A percentile compares a stretch with the other conserved stretches of the same genome.
Conservation (phyloP, 2,888 invertebrate genomes). For the Cephus runcator region DNA sequence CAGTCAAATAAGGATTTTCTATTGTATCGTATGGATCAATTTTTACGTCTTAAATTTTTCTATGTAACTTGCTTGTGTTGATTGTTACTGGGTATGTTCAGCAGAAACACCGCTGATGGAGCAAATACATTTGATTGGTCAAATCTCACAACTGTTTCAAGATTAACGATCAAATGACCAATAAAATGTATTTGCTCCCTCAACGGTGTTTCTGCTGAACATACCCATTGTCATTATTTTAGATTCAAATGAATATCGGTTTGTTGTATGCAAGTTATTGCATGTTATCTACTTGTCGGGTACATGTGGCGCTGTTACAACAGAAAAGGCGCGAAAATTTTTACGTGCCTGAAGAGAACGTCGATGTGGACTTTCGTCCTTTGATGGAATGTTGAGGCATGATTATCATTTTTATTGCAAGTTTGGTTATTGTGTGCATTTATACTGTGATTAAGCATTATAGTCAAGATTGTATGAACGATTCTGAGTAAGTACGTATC, state of each 20-base stretch:
- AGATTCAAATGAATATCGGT: not conserved
- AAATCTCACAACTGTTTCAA: too few relatives aligned
- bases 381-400: slow-evolving; percentile 1
- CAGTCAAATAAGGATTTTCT: not conserved
- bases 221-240: not conserved
- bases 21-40: not conserved
- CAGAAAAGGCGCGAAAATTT: not conserved
- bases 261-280: not conserved
- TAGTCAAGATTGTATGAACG: not conserved
- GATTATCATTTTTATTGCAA: slow-evolving; percentile 8
- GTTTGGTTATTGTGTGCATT: slow-evolving; percentile 3
- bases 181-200: too few relatives aligned
- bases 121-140: too few relatives aligned
- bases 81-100: too few relatives aligned
- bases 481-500: slow-evolving; percentile 12
- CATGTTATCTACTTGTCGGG: not conserved
- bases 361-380: not conserved
- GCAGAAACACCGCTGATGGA: too few relatives aligned
- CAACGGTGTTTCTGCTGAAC: too few relatives aligned
- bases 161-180: too few relatives aligned
- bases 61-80: not conserved
- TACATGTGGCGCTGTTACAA: not conserved
- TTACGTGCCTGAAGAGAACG: not conserved
- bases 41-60: not conserved
- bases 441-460: slow-evolving; percentile 3